These are phyloP conservation scores for Slavum lentiscoides DNA, from an alignment of 2,888 invertebrate species.

Conservation along the genomic window DNA sequence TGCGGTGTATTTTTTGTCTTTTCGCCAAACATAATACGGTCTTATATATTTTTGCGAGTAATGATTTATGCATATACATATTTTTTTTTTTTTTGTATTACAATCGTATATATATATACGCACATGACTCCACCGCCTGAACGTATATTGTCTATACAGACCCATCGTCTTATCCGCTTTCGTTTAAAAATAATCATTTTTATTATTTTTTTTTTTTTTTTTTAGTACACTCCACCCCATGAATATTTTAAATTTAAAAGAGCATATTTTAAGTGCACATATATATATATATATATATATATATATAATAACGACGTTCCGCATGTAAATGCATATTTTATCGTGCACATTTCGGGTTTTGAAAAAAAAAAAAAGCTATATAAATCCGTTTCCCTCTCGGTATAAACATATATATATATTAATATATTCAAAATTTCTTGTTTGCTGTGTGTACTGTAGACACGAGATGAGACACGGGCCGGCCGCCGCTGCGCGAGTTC, in stretches of 20 bases:
- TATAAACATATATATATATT: not conserved
- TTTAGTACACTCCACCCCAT: constrained; percentile 21
- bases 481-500: not conserved
- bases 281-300: not conserved
- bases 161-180: constrained; percentile 45
- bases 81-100: not conserved
- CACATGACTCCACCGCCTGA: not conserved
- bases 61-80: constrained; percentile 26
- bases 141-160: constrained; percentile 38
- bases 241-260: constrained; percentile 53
- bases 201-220: not conserved
- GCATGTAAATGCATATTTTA: constrained; percentile 53
- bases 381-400: constrained; percentile 40
- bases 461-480: too few species aligned
- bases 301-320: constrained; percentile 50
- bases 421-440: constrained; percentile 36
- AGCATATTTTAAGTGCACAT: constrained; percentile 50
- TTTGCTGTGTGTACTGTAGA: constrained; percentile 4
- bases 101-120: constrained; percentile 27
- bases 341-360: constrained; percentile 37
- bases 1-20: constrained; percentile 22
- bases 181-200: constrained; percentile 53
- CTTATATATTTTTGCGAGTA: constrained; percentile 8
- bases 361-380: not conserved
- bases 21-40: constrained; percentile 36